Conservation (phyloP, 2,888 invertebrate genomes). For the Petrophora chlorosata region DNA sequence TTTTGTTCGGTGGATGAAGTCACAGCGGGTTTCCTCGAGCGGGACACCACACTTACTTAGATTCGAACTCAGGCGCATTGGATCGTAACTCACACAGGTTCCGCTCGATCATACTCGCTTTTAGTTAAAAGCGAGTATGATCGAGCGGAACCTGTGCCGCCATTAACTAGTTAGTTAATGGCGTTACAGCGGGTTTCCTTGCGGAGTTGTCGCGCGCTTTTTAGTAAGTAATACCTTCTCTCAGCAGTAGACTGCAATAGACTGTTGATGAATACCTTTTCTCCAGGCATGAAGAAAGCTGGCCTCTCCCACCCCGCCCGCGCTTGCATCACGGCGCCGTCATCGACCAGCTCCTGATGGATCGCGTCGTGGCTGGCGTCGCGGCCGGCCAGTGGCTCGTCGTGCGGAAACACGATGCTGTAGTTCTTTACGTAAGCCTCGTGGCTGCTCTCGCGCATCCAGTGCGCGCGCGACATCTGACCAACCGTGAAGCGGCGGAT, state of each 20-base stretch:
- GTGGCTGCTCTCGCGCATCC: constrained; percentile 93
- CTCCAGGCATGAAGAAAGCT: constrained; percentile 87
- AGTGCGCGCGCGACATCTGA: constrained; percentile 87
- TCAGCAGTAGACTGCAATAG: too few species aligned
- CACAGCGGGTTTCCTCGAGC: too few species aligned
- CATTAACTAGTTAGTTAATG: too few species aligned
- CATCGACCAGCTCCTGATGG: constrained; percentile 86
- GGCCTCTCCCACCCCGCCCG: constrained; percentile 95
- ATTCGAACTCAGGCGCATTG: too few species aligned
- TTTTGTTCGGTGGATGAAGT: too few species aligned
- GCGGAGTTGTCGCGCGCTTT: too few species aligned
- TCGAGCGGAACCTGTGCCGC: too few species aligned
- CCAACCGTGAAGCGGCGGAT: constrained; percentile 91
- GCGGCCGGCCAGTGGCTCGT: constrained; percentile 92
- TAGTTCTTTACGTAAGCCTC: constrained; percentile 96
- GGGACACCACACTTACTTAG: too few species aligned
- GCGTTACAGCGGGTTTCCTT: too few species aligned
- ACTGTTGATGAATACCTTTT: constrained; percentile 61
- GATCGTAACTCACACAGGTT: too few species aligned
- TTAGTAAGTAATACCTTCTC: neutral
- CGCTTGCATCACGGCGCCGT: constrained; percentile 95
- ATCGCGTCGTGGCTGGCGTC: constrained; percentile 78
- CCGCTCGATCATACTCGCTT: too few species aligned
- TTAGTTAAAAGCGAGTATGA: too few species aligned
- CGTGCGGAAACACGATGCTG: constrained; percentile 89